Evolutionary conservation across 2,113 vertebrate species (phyloP), one percentile per base, ranked within the genome.

Genomic region (Sterna hirundo): DNA sequence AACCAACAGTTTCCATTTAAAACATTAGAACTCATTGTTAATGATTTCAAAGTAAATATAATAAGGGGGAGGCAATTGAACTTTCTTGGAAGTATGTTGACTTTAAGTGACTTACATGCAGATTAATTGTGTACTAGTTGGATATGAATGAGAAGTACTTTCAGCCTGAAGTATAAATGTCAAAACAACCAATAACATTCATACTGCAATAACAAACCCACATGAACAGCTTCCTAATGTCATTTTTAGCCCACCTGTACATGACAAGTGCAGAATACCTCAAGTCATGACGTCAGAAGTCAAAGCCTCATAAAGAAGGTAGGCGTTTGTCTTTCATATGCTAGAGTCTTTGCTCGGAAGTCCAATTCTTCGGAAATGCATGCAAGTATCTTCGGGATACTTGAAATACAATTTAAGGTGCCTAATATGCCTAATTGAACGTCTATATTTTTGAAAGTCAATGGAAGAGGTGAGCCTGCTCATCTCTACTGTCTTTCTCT

Each of bases 21-120:
- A 82, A 34, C 61, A 71, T 71, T 88, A 75, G 69, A 92, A 86
- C 11, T 47, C 26, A 2, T 49, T 36, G 27, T 40, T 79, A 74
- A 54, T 57, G 19, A 72, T 65, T 89, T 94, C 69, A 42, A 76
- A 86, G 36, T 54, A 93, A 93, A 91, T 76, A 74, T 14, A 68
- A 47, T 68, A 60, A 38, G 15, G 29, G 25, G 29, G 54, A 82
- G 5, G 40, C 11, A 93, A 90, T 4, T n/a, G 21, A 79, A 34
- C n/a, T 65, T 84, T 46, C 83, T 66, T 23, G 3, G 54, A 91
- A 90, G 74, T 70, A 34, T 7, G 8, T 74, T 92, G 72, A 52
- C 77, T 90, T 65, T 54, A 71, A 85, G 36, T 51, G 46, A 62
- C 78, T 75, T 55, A 47, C 4, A 29, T 40, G 57, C 36, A 78